Conservation (phyloP, 2,797 vertebrate species). For the Fundulus diaphanus region DNA sequence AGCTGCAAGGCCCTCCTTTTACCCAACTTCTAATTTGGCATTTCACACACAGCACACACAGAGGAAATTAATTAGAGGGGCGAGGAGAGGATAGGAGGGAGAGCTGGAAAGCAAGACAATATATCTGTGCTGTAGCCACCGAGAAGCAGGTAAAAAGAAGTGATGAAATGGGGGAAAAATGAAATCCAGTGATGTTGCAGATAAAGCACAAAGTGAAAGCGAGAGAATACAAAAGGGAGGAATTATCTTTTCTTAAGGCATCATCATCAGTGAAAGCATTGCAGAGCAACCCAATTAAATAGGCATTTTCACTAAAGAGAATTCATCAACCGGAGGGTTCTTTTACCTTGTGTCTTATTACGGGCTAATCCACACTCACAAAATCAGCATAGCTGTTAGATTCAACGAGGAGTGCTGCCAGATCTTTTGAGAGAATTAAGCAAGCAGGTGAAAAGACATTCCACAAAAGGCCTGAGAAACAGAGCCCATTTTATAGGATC, state of each 20-base stretch:
- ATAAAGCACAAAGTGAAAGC: slow-evolving; percentile 22
- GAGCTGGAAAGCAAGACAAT: slow-evolving; percentile 36
- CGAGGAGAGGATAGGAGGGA: slow-evolving; percentile 21
- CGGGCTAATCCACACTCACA: slow-evolving; percentile 38
- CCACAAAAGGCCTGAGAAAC: not conserved
- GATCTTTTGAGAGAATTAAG: slow-evolving; percentile 5
- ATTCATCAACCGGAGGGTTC: slow-evolving; percentile 67
- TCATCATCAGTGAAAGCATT: slow-evolving; percentile 64
- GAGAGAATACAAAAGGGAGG: slow-evolving; percentile 42
- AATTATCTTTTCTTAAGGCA: slow-evolving; percentile 66
- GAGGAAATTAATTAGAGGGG: slow-evolving; percentile 68
- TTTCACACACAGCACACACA: slow-evolving; percentile 71
- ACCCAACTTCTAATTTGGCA: slow-evolving; percentile 70
- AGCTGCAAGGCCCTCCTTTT: slow-evolving; percentile 66
- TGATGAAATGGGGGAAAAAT: not conserved
- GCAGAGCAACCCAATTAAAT: slow-evolving; percentile 72
- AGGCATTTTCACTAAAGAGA: slow-evolving; percentile 66
- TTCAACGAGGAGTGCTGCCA: not conserved
- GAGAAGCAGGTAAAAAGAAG: slow-evolving; percentile 24
- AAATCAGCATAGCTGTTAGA: slow-evolving; percentile 9
- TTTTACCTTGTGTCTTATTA: slow-evolving; percentile 57
- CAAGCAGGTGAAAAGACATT: not conserved
- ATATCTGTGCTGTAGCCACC: slow-evolving; percentile 20
- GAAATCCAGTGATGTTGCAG: slow-evolving; percentile 22
- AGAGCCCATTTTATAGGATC: not conserved